Evolutionary conservation across 2,888 invertebrate species (phyloP).

Genomic region (Drosophila paracracens): DNA sequence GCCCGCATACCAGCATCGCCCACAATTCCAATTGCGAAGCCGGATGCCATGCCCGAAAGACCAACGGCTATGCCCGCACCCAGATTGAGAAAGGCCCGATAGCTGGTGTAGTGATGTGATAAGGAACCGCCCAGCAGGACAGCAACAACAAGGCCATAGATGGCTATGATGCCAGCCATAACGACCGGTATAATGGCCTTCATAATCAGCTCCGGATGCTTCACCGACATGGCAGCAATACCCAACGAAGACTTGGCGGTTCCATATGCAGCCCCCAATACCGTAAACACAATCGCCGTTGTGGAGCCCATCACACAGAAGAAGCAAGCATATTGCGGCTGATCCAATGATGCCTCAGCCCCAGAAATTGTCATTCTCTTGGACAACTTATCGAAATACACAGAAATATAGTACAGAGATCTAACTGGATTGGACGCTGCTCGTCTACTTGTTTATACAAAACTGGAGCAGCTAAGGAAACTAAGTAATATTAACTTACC

Average conservation of each 20-base stretch:
- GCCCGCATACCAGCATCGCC: slow-evolving; percentile 99
- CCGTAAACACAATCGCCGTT: slow-evolving; percentile 86
- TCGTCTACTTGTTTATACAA: slow-evolving; percentile 1
- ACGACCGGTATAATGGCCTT: slow-evolving; percentile 99
- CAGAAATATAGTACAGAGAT: background rate
- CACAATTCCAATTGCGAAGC: slow-evolving; percentile 99
- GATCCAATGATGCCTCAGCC: slow-evolving; percentile 46
- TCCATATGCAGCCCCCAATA: slow-evolving; percentile 99
- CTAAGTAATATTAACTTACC: slow-evolving; percentile 85
- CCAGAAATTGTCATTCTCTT: background rate
- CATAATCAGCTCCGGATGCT: slow-evolving; percentile 99
- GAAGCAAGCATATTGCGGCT: slow-evolving; percentile 53
- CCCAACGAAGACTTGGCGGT: slow-evolving; percentile 99
- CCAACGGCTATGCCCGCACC: slow-evolving; percentile 99
- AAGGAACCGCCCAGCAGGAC: slow-evolving; percentile 97
- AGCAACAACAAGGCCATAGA: slow-evolving; percentile 99
- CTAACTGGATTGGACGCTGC: background rate
- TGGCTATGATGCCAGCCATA: slow-evolving; percentile 99
- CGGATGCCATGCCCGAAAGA: slow-evolving; percentile 98
- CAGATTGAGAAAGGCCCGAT: slow-evolving; percentile 97
- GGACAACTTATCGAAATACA: background rate
- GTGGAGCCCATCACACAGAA: slow-evolving; percentile 56
- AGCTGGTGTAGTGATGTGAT: slow-evolving; percentile 88
- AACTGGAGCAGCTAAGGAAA: background rate
- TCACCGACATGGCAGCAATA: slow-evolving; percentile 99